Conservation (phyloP, 2,113 vertebrate species). For the Oophaga pumilio region DNA sequence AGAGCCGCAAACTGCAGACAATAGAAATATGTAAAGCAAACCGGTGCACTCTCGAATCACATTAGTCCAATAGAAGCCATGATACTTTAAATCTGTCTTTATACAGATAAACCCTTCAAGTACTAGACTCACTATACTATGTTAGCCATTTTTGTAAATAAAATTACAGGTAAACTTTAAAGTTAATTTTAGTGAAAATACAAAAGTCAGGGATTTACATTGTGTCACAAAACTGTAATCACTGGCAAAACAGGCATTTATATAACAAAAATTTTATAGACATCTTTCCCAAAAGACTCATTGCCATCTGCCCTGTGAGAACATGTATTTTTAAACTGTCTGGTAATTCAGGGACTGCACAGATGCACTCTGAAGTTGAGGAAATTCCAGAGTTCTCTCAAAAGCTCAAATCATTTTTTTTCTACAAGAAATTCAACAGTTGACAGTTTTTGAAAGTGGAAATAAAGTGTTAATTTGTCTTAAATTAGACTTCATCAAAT, state of each 20-base stretch:
- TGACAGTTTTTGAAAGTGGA: neutral
- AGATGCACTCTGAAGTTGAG: conserved; percentile 24
- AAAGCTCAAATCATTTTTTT: neutral
- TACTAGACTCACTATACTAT: neutral
- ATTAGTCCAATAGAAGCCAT: neutral
- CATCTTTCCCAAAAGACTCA: conserved; percentile 44
- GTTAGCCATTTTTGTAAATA: neutral
- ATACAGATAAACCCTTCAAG: neutral
- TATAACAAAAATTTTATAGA: conserved; percentile 30
- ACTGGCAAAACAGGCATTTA: conserved; percentile 14
- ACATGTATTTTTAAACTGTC: conserved; percentile 51
- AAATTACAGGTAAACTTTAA: neutral
- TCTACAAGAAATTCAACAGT: neutral
- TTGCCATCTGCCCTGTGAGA: conserved; percentile 43
- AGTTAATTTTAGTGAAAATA: neutral
- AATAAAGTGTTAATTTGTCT: neutral
- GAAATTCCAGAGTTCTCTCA: neutral
- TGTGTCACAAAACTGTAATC: neutral
- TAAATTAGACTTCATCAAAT: neutral
- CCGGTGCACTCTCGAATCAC: too few relatives aligned
- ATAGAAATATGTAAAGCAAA: too few relatives aligned
- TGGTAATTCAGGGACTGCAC: conserved; percentile 1
- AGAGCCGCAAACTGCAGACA: too few relatives aligned
- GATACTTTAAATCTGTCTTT: neutral
- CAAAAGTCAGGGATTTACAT: neutral